These are phyloP conservation scores for Nebria brevicollis DNA, from an alignment of 2,888 invertebrate species.

Conservation along the genomic window DNA sequence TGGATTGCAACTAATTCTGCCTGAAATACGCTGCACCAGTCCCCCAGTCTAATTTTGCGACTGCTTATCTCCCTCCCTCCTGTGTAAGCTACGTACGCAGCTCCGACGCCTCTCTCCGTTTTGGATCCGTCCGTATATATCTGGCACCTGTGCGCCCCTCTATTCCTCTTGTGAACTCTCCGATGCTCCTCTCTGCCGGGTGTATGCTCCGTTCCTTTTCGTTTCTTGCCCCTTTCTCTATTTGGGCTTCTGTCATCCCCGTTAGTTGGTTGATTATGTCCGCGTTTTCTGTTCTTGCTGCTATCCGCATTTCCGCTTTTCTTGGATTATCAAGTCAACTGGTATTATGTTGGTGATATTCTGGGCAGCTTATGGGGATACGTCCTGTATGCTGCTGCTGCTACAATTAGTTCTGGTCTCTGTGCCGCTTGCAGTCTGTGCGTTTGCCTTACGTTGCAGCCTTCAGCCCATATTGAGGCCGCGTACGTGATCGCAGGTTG, in stretches of 20 bases:
- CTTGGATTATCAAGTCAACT: neutral
- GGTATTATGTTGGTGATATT: neutral
- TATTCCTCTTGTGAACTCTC: neutral
- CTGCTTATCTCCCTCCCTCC: constrained; percentile 6
- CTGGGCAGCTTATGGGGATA: constrained; percentile 3
- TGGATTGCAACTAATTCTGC: constrained; percentile 35
- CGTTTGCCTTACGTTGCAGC: too few relatives aligned
- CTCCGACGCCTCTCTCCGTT: constrained; percentile 27
- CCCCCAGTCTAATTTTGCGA: constrained; percentile 20
- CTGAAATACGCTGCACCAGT: constrained; percentile 36
- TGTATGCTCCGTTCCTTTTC: neutral
- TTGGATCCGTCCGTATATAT: constrained; percentile 28
- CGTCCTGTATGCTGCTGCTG: neutral
- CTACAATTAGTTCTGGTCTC: too few relatives aligned
- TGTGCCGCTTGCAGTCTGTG: too few relatives aligned
- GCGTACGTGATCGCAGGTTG: too few relatives aligned
- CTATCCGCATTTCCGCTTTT: neutral
- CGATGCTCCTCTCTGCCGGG: neutral
- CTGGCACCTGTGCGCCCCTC: neutral
- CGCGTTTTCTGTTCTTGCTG: neutral
- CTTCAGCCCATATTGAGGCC: too few relatives aligned
- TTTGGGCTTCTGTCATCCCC: neutral
- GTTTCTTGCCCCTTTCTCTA: neutral
- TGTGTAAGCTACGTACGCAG: constrained; percentile 20
- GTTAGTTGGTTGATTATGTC: neutral